Evolutionary conservation across 2,797 vertebrate species (phyloP).

Genomic region (Pseudochromis fuscus): DNA sequence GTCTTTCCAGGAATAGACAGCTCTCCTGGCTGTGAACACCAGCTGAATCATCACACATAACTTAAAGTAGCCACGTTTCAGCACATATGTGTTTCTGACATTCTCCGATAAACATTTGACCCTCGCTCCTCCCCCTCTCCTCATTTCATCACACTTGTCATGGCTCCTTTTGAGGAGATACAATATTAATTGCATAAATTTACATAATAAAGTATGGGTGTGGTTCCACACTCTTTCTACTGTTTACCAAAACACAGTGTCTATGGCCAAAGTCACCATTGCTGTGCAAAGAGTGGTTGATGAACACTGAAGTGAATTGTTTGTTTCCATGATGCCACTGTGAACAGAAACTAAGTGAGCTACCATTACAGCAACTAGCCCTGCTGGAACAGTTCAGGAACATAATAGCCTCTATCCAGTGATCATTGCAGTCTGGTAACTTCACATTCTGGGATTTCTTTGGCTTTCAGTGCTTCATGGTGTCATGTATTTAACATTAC

Average conservation of each 20-base stretch:
- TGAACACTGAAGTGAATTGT: conserved; percentile 1
- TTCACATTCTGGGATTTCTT: background rate
- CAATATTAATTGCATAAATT: conserved; percentile 3
- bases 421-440: background rate
- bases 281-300: background rate
- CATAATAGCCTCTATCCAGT: background rate
- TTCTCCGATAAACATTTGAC: conserved; percentile 6
- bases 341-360: background rate
- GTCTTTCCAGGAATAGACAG: conserved; percentile 34
- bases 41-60: conserved; percentile 39
- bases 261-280: background rate
- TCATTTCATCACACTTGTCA: background rate
- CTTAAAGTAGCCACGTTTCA: conserved; percentile 11
- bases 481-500: background rate
- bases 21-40: conserved; percentile 19
- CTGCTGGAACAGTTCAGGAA: background rate
- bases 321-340: conserved; percentile 15
- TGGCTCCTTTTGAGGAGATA: background rate
- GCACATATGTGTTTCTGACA: conserved; percentile 19
- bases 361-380: conserved; percentile 5
- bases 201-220: background rate
- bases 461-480: background rate
- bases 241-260: background rate
- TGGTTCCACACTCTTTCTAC: background rate
- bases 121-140: background rate